Evolutionary conservation across 2,797 vertebrate genomes (phyloP), one percentile per base, ranked within the genome.

Genomic region (Xenops minutus): DNA sequence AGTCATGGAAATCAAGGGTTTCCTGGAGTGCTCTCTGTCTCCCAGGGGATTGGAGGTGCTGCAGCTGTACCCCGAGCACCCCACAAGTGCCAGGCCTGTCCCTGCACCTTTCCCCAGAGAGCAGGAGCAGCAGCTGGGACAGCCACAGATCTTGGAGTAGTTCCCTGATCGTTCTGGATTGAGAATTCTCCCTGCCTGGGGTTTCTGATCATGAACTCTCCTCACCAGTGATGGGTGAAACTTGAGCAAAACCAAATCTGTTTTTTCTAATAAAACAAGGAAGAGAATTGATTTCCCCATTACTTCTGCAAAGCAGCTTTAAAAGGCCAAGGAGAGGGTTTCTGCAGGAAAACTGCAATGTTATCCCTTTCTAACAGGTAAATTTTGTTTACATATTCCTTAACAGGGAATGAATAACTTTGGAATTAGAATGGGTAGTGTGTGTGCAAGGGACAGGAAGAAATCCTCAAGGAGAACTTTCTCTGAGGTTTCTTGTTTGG

Each of bases 81-180:
- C 61, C 21, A 1, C 2, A 1, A 0, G 24, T 7, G 13, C 79
- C 4, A 14, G 2, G n/a, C 2, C 58, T 22, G 20, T 29, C 58
- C n/a, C 46, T 9, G 7, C 56, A 5, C 30, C 80, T 29, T 18
- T 4, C 10, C 1, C 64, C 15, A 8, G 30, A 2, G 6, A 41
- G 67, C 49, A 30, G 77, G 10, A 30, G 55, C 4, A 61, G 81
- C 3, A 43, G 18, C 37, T 11, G 3, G 4, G 18, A 7, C 56
- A 51, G 29, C 0, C 6, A 7, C 6, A 24, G 21, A 8, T n/a
- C 58, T 44, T 26, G 6, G 36, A 6, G 10, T 4, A 7, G n/a
- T 23, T 74, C 44, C 85, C 20, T 7, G 4, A n/a, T 59, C n/a
- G 51, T 5, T 72, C 43, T 22, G 1, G 0, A 52, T 12, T 62